Percentiles rank a stretch among this genome's conserved stretches.
phyloP scores from a whole-genome alignment of 2,113 vertebrate genomes.

The Felis chaus region DNA sequence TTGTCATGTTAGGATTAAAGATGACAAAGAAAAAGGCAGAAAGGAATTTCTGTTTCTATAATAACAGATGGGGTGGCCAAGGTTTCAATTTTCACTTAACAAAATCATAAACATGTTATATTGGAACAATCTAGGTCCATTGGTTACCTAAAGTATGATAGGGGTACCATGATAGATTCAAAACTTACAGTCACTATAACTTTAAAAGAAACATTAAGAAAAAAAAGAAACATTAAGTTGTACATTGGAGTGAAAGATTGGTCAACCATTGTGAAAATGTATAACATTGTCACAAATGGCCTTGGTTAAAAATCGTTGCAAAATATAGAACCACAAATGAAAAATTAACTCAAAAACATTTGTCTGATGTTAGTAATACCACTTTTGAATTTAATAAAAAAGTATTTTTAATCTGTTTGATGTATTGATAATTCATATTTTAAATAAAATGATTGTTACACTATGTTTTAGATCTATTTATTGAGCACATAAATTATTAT shows the following conservation, averaged over 20 bases:
- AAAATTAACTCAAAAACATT: not conserved
- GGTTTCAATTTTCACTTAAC: not conserved
- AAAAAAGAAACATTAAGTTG: not conserved
- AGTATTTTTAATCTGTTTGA: not conserved
- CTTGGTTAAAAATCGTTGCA: constrained; percentile 3
- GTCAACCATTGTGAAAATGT: not conserved
- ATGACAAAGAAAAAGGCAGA: not conserved
- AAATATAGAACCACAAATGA: not conserved
- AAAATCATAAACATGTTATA: not conserved
- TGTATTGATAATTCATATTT: constrained; percentile 10
- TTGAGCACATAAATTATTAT: not conserved
- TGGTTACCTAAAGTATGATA: not conserved
- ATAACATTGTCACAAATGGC: not conserved
- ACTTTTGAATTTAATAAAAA: constrained; percentile 36
- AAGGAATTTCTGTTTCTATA: not conserved
- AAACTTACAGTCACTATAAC: not conserved
- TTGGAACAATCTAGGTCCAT: not conserved
- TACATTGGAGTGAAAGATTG: not conserved
- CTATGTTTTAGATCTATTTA: not conserved
- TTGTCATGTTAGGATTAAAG: not conserved
- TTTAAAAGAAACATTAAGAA: not conserved
- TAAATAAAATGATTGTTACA: constrained; percentile 31
- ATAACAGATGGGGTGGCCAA: not conserved
- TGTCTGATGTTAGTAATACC: not conserved
- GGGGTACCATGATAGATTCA: not conserved